Evolutionary conservation across 2,797 vertebrate species (phyloP), one percentile per base, ranked within the genome.

Genomic region (Botia almorhae): DNA sequence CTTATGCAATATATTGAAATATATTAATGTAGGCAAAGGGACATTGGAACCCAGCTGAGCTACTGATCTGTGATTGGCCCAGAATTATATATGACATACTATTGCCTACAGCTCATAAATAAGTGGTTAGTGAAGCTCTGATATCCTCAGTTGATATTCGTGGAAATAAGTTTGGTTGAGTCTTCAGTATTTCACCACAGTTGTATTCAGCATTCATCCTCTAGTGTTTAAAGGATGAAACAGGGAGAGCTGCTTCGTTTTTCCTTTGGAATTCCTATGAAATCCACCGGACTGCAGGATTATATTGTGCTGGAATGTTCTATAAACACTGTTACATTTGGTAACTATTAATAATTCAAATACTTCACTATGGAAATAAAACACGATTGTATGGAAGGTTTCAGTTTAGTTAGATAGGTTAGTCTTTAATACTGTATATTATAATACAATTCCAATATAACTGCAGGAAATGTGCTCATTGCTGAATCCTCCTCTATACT

Each of bases 1-100:
- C 56, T 73, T 70, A 65, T n/a, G 74, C 69, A 67, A 71, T 26
- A 53, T 68, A 53, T 60, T 55, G 58, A 83, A 80, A 83, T 76
- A 58, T 48, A 60, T 53, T 61, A 80, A 67, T 65, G 72, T 46
- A 64, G 16, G 64, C 74, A 69, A 71, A 19, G 26, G 0, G 21
- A 73, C 50, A 53, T n/a, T 17, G 72, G 26, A 63, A 78, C 53
- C 0, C 2, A 21, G 19, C 19, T 29, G 33, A 26, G 26, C 60
- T 17, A 48, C 48, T 63, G 56, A 76, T 80, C 19, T 39, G 16
- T 10, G 23, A 65, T 67, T 33, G 36, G 14, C 4, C 16, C 13
- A 63, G 2, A 70, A 70, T 71, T 23, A 71, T 33, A 71, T 2
- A 36, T 10, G 0, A 11, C 26, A 16, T 10, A 2, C 17, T 10